A percentile compares a stretch with the other conserved stretches of the same genome.
Conservation (phyloP, 2,797 vertebrate genomes). For the Orientallactaga sibirica region DNA sequence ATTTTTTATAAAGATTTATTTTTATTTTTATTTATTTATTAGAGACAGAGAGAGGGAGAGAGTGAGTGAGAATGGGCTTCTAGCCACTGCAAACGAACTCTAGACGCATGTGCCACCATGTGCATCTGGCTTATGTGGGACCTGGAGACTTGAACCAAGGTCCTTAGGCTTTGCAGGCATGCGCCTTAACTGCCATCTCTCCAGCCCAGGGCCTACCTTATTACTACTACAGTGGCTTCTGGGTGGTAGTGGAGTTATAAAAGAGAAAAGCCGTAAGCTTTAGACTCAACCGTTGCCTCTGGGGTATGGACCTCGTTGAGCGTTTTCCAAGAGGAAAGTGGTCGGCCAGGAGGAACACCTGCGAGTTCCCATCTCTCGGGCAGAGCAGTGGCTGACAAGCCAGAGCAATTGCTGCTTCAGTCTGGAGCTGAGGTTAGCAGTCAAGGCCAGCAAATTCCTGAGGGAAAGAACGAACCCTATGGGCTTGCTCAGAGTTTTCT, state of each 20-base stretch:
- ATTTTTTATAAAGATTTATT: too few species aligned
- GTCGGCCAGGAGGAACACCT: neutral
- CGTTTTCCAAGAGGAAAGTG: neutral
- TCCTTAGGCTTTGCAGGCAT: too few species aligned
- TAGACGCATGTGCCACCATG: too few species aligned
- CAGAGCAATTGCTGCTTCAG: neutral
- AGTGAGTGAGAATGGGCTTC: too few species aligned
- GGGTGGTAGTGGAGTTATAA: neutral
- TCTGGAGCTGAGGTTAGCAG: neutral
- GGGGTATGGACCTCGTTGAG: neutral
- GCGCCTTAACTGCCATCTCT: too few species aligned
- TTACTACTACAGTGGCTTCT: neutral
- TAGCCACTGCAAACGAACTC: too few species aligned
- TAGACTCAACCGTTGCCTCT: neutral
- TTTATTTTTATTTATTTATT: too few species aligned
- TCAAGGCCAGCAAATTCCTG: neutral
- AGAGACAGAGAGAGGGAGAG: too few species aligned
- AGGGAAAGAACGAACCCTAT: neutral
- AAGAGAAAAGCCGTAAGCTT: constrained; percentile 13
- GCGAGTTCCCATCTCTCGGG: neutral
- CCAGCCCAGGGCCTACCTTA: neutral
- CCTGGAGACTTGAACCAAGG: too few species aligned
- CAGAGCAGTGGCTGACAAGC: neutral
- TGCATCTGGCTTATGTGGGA: too few species aligned
- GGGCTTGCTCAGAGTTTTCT: neutral